These are phyloP conservation scores for Engraulis encrasicolus DNA, from an alignment of 2,113 vertebrate genomes.

Conservation along the genomic window DNA sequence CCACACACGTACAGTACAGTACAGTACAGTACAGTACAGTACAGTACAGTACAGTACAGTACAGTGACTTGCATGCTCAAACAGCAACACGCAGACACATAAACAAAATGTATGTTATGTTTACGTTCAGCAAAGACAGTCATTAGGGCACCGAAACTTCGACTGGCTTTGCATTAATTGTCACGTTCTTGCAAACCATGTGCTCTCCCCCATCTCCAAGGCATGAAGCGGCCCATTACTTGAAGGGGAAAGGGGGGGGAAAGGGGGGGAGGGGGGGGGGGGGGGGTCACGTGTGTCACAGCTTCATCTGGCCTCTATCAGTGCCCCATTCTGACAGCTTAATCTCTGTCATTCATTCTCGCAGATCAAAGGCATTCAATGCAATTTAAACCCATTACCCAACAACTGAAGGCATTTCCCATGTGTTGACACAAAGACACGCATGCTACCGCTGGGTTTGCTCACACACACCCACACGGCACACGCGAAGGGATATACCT, in stretches of 20 bases:
- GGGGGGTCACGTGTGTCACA: slow-evolving; percentile 39
- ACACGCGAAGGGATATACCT: neutral
- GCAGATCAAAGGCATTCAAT: slow-evolving; percentile 62
- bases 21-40: no score
- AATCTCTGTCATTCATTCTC: slow-evolving; percentile 69
- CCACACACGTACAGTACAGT: slow-evolving; percentile 18
- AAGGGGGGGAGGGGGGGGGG: no score
- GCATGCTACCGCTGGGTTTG: neutral
- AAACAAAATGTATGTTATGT: neutral
- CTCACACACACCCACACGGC: neutral
- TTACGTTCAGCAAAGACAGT: neutral
- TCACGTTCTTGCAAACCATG: neutral
- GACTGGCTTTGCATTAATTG: neutral
- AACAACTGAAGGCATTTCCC: slow-evolving; percentile 29
- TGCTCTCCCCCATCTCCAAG: no score
- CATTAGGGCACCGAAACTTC: neutral
- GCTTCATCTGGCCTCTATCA: slow-evolving; percentile 68
- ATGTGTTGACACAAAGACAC: slow-evolving; percentile 15
- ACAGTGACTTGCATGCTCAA: slow-evolving; percentile 34
- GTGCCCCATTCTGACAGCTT: slow-evolving; percentile 62
- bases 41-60: no score
- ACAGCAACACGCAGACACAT: slow-evolving; percentile 9
- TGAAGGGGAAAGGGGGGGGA: no score
- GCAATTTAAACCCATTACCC: slow-evolving; percentile 45
- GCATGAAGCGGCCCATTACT: slow-evolving; percentile 18